phyloP scores from a whole-genome alignment of 2,113 vertebrate species.

The Cyphomyrus plagiostoma region DNA sequence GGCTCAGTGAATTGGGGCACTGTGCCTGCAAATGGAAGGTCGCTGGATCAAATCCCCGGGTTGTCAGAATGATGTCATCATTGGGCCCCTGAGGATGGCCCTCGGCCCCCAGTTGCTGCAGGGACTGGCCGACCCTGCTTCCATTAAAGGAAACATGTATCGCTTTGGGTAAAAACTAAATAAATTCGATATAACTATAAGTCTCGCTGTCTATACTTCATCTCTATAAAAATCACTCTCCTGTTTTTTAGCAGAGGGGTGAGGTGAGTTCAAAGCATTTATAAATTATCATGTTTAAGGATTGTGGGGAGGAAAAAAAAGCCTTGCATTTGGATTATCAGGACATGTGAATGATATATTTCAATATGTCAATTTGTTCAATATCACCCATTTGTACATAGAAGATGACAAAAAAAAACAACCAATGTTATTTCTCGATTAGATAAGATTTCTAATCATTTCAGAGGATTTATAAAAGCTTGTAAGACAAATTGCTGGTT shows the following conservation, averaged over 20 bases:
- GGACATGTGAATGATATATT: background rate
- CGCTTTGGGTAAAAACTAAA: background rate
- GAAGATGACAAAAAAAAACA: background rate
- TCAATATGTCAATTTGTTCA: background rate
- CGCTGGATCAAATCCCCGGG: background rate
- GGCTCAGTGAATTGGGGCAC: background rate
- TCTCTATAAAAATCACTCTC: background rate
- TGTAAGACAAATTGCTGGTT: background rate
- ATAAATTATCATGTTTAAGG: background rate
- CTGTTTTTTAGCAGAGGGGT: background rate
- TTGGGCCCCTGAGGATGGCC: background rate
- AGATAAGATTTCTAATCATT: background rate
- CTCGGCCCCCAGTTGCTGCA: background rate
- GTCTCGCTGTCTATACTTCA: background rate
- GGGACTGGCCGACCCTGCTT: background rate
- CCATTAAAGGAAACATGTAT: background rate
- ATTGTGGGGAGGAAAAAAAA: background rate
- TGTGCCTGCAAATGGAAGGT: background rate
- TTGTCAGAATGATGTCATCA: background rate
- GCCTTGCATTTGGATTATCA: background rate
- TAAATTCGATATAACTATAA: background rate
- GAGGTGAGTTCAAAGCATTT: background rate
- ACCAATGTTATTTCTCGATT: background rate
- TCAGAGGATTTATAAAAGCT: background rate
- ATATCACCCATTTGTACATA: background rate